Evolutionary conservation across 2,888 invertebrate species (phyloP).

Genomic region (Ophion slaviceki): DNA sequence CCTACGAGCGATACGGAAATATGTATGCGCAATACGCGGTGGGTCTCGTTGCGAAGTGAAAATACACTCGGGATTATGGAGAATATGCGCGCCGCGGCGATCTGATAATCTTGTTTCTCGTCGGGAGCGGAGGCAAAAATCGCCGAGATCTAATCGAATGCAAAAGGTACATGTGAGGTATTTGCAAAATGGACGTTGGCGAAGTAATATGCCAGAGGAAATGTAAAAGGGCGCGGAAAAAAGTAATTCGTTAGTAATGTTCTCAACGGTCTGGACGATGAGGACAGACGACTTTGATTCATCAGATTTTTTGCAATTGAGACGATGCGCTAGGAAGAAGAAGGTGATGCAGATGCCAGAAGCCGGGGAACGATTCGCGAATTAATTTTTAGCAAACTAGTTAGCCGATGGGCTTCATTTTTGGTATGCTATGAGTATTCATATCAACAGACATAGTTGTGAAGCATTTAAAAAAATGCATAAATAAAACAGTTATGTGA

Average conservation of each 20-base stretch:
- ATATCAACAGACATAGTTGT: too few relatives aligned
- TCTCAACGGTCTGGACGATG: not conserved
- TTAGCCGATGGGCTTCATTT: too few relatives aligned
- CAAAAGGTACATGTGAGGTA: not conserved
- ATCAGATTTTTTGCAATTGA: too few relatives aligned
- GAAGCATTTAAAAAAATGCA: too few relatives aligned
- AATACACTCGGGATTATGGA: constrained; percentile 28
- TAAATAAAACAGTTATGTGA: too few relatives aligned
- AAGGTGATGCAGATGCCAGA: too few relatives aligned
- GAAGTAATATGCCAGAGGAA: not conserved
- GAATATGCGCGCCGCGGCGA: constrained; percentile 45
- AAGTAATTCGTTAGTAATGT: not conserved
- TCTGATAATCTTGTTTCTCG: constrained; percentile 37
- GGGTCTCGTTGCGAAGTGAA: constrained; percentile 16
- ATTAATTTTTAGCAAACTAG: too few relatives aligned
- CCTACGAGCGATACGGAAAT: constrained; percentile 51
- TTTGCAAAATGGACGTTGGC: not conserved
- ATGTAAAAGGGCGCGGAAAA: not conserved
- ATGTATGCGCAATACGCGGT: constrained; percentile 32
- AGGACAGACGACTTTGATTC: too few relatives aligned
- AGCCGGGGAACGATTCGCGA: too few relatives aligned
- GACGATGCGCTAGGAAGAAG: too few relatives aligned
- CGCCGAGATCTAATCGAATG: not conserved
- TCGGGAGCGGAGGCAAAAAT: not conserved
- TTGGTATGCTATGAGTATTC: too few relatives aligned